Base-by-base conservation (phyloP, 2,113 vertebrate species). In the Rattus rattus region DNA sequence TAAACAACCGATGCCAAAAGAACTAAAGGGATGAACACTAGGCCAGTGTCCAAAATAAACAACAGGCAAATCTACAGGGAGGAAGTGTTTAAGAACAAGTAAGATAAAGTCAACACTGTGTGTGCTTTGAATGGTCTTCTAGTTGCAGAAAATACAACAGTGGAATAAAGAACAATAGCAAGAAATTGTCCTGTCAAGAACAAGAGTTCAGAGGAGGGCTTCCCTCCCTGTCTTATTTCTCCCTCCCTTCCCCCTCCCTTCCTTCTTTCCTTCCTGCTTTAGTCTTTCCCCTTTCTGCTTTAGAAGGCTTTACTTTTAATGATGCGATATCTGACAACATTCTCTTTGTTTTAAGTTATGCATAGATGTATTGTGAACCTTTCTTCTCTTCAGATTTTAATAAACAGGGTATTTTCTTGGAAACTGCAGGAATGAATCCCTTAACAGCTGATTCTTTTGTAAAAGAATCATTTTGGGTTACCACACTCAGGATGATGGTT, bases 111-210 rank as follows among this genome's bases (percentile, higher is more conserved):
- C 4, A 56, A 73, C 80, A 33, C 52, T 47, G 26, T 43, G 22
- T 93, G 77, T 90, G 63, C 89, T 97, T 93, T 54, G 59, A 33
- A 89, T 75, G 14, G 22, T 87, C 91, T 97, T 96, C 96, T 26
- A 73, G 88, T 54, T 59, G 14, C 84, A 95, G 67, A 26, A 93
- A 92, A 93, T 12, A 85, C 83, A 95, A 69, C 49, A 86, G 93
- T 86, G 49, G 95, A 86, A n/a, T 26, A 94, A 94, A 87, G 84
- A 63, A 92, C 49, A 90, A 94, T 90, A 92, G 91, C 81, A 86
- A 20, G 43, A 16, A 77, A 93, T 96, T 69, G 69, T 75, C 43
- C 94, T 95, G 88, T 91, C 96, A 97, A 92, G 88, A 95, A 93
- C 26, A 70, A 97, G 93, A 86, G 88, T 61, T 92, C 81, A 81